Base-by-base conservation (phyloP, 2,888 invertebrate species). In the Hemithea aestivaria region DNA sequence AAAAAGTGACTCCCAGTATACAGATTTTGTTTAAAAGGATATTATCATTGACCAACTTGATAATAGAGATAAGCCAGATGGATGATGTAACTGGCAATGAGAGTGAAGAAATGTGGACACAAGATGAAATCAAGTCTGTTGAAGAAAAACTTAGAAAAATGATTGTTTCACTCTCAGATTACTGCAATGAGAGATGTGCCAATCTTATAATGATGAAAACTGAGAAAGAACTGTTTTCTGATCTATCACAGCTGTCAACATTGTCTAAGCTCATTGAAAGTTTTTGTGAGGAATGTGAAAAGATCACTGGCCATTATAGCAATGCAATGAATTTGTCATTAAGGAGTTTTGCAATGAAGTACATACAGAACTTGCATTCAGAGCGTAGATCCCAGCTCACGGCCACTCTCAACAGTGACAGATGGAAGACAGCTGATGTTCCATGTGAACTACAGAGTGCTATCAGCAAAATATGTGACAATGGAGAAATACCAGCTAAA, bases 341-440 rank as follows among this genome's bases (percentile, higher is more conserved):
- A 44, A 94, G 95, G 75, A 93, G 92, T 45, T 93, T 97, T 90
- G 96, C 96, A 0, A 94, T 93, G 66, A 94, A 94, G 66, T 98
- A 96, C 80, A 94, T 97, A 33, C 94, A 94, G 65, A 92, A 93
- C 62, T 96, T 99, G 73, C 98, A 99, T 76, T 89, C 92, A 24
- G 96, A 97, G 63, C 89, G 96, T 27, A 95, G 96, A 75, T 91
- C 91, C 33, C 96, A 97, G 75, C 82, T 99, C 35, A 93, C 93
- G 25, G 76, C 94, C 45, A 89, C 97, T 22, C 85, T 99, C 27
- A 98, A 98, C 69, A 91, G 92, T 47, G 99, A 99, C 76, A 88
- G 95, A 43, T 99, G 99, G 99, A 96, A 95, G 65, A 92, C 94
- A 56, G 95, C 96, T 2, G 96, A 97, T 62, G 95, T 98, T 32